A percentile compares a stretch with the other conserved stretches of the same genome.
These are phyloP conservation scores for Heliconius ethilla DNA, from an alignment of 2,888 invertebrate species.

Conservation along the genomic window DNA sequence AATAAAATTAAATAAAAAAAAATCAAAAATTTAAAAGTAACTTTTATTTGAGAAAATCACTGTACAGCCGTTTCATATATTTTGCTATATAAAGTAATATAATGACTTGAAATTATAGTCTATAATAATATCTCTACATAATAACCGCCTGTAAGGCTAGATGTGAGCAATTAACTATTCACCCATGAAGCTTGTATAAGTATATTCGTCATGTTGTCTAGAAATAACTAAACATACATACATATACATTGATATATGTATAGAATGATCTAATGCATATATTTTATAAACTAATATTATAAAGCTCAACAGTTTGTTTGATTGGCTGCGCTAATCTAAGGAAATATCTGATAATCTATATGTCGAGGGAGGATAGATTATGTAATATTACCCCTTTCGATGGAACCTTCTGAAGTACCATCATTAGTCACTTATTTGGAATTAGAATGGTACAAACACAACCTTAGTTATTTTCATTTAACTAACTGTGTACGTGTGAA, in stretches of 20 bases:
- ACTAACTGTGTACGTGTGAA: too few relatives aligned
- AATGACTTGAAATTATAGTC: constrained; percentile 34
- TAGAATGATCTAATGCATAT: constrained; percentile 10
- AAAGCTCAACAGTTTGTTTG: neutral
- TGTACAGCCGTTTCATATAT: constrained; percentile 11
- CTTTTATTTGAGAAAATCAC: neutral
- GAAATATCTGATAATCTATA: neutral
- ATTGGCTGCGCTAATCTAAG: neutral
- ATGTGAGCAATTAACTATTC: constrained; percentile 49
- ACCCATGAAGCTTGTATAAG: constrained; percentile 47
- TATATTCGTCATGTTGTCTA: constrained; percentile 36
- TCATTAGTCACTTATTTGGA: too few relatives aligned
- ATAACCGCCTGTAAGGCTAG: constrained; percentile 32
- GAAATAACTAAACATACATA: constrained; percentile 14
- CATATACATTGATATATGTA: neutral
- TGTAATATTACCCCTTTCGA: too few relatives aligned
- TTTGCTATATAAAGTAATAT: constrained; percentile 28
- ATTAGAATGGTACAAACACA: too few relatives aligned
- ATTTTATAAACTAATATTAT: neutral
- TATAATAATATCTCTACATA: constrained; percentile 27
- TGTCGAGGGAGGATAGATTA: too few relatives aligned
- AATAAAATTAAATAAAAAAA: too few relatives aligned
- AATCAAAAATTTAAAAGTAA: too few relatives aligned
- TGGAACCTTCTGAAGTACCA: too few relatives aligned
- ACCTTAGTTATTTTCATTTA: too few relatives aligned